Evolutionary conservation across 2,888 invertebrate genomes (phyloP).

Genomic region (Oxycera nigricornis): DNA sequence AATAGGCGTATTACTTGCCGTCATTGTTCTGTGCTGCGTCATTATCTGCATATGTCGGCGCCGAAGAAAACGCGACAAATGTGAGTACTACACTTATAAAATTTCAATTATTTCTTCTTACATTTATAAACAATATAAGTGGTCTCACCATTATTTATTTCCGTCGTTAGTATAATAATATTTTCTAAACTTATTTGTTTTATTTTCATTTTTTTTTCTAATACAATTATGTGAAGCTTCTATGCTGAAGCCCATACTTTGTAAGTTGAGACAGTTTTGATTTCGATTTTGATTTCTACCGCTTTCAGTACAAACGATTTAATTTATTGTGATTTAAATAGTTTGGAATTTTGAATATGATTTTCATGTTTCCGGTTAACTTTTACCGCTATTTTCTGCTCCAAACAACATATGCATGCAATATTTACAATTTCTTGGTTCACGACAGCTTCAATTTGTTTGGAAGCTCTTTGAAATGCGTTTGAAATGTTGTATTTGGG

Average conservation of each 20-base stretch:
- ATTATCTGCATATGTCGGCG: constrained; percentile 84
- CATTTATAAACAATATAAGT: background rate
- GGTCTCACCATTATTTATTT: background rate
- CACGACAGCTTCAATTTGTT: background rate
- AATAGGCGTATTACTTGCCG: constrained; percentile 71
- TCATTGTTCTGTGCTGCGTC: constrained; percentile 82
- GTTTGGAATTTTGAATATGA: background rate
- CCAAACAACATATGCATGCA: too few species aligned
- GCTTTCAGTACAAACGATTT: background rate
- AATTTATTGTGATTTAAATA: background rate
- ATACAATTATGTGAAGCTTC: constrained; percentile 25
- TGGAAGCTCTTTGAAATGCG: background rate
- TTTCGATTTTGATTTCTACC: constrained; percentile 21
- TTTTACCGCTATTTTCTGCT: too few species aligned
- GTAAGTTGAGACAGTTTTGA: constrained; percentile 38
- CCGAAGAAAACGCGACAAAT: constrained; percentile 70
- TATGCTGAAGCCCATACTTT: constrained; percentile 29
- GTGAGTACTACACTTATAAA: constrained; percentile 55
- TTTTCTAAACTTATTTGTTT: background rate
- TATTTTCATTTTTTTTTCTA: constrained; percentile 19
- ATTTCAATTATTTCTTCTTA: background rate
- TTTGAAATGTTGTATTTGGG: constrained; percentile 4
- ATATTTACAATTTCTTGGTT: background rate
- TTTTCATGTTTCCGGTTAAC: background rate
- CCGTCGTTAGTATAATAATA: background rate